phyloP scores from a whole-genome alignment of 2,888 invertebrate species.

The Pterostichus niger region DNA sequence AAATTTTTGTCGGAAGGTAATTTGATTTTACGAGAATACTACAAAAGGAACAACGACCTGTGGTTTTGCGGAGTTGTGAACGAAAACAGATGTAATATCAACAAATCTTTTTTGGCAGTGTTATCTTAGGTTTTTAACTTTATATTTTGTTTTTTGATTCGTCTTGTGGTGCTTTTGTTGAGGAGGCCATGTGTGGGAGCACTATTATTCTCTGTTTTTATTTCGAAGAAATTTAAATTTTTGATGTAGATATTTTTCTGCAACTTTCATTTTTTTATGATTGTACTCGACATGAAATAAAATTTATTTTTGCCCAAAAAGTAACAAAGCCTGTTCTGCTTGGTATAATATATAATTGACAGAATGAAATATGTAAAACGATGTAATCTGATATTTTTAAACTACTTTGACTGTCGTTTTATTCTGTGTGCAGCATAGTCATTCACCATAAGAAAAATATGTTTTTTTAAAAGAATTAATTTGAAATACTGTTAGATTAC shows the following conservation, averaged over 20 bases:
- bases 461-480: constrained; percentile 23
- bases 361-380: constrained; percentile 47
- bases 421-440: neutral
- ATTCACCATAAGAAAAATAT: neutral
- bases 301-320: constrained; percentile 43
- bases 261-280: neutral
- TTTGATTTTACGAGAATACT: too few relatives aligned
- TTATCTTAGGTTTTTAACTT: too few relatives aligned
- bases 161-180: too few relatives aligned
- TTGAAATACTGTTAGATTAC: constrained; percentile 43
- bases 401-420: neutral
- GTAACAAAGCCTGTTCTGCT: constrained; percentile 16
- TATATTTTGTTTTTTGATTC: too few relatives aligned
- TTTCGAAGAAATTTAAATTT: too few relatives aligned
- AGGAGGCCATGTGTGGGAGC: constrained; percentile 14
- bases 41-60: too few relatives aligned
- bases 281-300: constrained; percentile 12
- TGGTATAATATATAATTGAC: constrained; percentile 19
- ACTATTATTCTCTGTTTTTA: too few relatives aligned
- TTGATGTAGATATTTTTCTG: too few relatives aligned
- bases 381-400: constrained; percentile 47
- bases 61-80: too few relatives aligned
- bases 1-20: too few relatives aligned
- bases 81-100: too few relatives aligned
- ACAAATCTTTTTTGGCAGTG: too few relatives aligned